Percentiles rank a stretch among this genome's conserved stretches.
phyloP scores from a whole-genome alignment of 2,113 vertebrate species.

The Pollachius pollachius region DNA sequence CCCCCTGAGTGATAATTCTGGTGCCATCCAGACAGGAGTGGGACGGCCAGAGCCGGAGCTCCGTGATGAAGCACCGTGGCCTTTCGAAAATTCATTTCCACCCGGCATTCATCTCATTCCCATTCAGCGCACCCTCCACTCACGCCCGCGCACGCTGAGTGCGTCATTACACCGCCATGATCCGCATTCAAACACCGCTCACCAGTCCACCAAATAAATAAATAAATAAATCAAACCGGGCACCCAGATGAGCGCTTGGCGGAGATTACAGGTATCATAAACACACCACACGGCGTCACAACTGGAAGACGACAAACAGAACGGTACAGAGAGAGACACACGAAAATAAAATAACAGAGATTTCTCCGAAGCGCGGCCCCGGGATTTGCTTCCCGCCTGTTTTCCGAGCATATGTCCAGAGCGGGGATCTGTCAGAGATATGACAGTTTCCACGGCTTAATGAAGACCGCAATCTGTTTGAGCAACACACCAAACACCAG shows the following conservation, averaged over 20 bases:
- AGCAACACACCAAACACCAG: conserved; percentile 35
- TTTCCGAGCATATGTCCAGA: conserved; percentile 48
- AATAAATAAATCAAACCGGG: too few relatives aligned
- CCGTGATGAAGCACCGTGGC: conserved; percentile 77
- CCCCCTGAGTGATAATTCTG: conserved; percentile 69
- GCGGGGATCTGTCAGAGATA: conserved; percentile 48
- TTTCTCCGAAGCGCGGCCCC: conserved; percentile 35
- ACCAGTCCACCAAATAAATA: too few relatives aligned
- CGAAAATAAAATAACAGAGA: conserved; percentile 13
- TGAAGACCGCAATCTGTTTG: conserved; percentile 62
- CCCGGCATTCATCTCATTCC: conserved; percentile 81
- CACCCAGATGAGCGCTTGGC: too few relatives aligned
- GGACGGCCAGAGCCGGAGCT: conserved; percentile 61
- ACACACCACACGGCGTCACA: too few relatives aligned
- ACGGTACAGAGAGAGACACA: neutral
- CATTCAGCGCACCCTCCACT: conserved; percentile 65
- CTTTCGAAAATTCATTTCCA: conserved; percentile 86
- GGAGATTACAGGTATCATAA: too few relatives aligned
- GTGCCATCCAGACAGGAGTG: conserved; percentile 68
- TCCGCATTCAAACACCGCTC: too few relatives aligned
- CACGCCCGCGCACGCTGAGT: conserved; percentile 30
- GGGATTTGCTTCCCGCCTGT: conserved; percentile 24
- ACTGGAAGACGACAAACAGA: too few relatives aligned
- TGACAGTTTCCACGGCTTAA: conserved; percentile 55
- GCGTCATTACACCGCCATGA: neutral